These are phyloP conservation scores for Isoperla grammatica DNA, from an alignment of 2,888 invertebrate genomes.

Conservation along the genomic window DNA sequence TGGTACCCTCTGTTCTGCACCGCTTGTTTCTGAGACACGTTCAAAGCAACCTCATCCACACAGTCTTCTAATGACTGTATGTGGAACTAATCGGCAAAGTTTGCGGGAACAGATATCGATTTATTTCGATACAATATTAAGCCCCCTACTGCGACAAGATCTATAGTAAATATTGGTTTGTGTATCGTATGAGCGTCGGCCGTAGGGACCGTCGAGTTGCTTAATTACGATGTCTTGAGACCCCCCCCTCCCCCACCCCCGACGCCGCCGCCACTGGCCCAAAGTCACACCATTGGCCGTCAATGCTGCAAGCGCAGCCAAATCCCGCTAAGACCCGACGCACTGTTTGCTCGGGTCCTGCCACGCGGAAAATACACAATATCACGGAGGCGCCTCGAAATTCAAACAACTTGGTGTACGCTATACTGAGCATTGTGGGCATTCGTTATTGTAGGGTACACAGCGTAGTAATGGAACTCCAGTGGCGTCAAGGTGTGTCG, in stretches of 20 bases:
- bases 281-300: constrained; percentile 11
- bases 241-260: not conserved
- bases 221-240: constrained; percentile 2
- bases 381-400: too few relatives aligned
- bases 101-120: constrained; percentile 10
- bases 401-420: too few relatives aligned
- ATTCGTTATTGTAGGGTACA: too few relatives aligned
- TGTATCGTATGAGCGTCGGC: constrained; percentile 1
- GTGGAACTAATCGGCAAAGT: constrained; percentile 8
- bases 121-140: constrained; percentile 8
- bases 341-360: too few relatives aligned
- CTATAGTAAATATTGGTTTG: constrained; percentile 8
- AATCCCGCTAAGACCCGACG: too few relatives aligned
- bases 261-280: not conserved
- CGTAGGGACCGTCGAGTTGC: not conserved
- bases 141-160: constrained; percentile 2
- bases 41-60: too few relatives aligned
- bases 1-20: too few relatives aligned
- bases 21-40: not conserved
- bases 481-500: too few relatives aligned
- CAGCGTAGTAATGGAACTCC: too few relatives aligned
- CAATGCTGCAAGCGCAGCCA: not conserved
- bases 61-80: too few relatives aligned
- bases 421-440: too few relatives aligned
- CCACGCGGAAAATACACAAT: too few relatives aligned